Evolutionary conservation across 2,888 invertebrate genomes (phyloP).

Genomic region (Eilema depressum): DNA sequence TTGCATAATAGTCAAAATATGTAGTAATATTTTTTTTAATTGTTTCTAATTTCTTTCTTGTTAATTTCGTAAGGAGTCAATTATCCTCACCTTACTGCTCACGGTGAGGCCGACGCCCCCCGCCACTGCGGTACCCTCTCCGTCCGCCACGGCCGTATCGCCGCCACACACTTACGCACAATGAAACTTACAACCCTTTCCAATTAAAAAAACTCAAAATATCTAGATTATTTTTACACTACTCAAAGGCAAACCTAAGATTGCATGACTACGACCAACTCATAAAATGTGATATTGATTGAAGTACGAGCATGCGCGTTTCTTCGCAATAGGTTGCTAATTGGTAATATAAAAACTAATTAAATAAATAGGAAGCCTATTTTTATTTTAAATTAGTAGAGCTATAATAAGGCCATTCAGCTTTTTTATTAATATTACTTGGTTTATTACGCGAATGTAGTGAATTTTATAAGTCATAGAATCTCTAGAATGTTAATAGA

Average conservation of each 20-base stretch:
- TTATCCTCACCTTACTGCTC: slow-evolving; percentile 78
- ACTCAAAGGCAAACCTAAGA: slow-evolving; percentile 34
- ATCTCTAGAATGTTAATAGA: slow-evolving; percentile 26
- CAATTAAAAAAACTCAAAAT: slow-evolving; percentile 38
- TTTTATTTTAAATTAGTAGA: neutral
- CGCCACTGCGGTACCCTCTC: slow-evolving; percentile 75
- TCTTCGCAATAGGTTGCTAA: neutral
- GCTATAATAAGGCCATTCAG: neutral
- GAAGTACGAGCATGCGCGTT: slow-evolving; percentile 48
- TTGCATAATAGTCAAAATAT: neutral
- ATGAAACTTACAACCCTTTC: slow-evolving; percentile 51
- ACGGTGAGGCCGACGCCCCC: slow-evolving; percentile 85
- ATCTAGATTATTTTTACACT: slow-evolving; percentile 40
- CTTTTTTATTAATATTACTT: neutral
- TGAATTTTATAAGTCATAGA: too few species aligned
- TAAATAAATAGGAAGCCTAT: neutral
- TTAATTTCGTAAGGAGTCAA: slow-evolving; percentile 1
- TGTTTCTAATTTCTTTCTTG: neutral
- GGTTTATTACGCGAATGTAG: too few species aligned
- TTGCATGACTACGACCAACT: slow-evolving; percentile 49
- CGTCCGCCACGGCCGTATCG: slow-evolving; percentile 79
- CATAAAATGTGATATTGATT: slow-evolving; percentile 53
- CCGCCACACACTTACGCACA: slow-evolving; percentile 62
- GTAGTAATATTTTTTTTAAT: neutral
- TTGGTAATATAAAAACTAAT: neutral